Evolutionary conservation across 2,888 invertebrate genomes (phyloP).

Genomic region (Zhuqinia jingwanae): DNA sequence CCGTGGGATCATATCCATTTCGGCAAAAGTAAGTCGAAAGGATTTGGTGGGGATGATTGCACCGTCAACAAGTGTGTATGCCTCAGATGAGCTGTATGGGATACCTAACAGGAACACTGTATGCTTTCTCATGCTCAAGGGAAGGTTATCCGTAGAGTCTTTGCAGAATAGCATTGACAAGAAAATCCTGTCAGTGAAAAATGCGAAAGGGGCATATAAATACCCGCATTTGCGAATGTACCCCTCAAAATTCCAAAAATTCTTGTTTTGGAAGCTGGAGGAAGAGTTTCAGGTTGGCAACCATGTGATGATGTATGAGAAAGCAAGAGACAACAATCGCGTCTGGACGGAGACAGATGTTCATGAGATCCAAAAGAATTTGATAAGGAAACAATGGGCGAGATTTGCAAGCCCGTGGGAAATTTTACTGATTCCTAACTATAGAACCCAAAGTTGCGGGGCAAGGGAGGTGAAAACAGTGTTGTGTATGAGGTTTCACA

Average conservation of each 20-base stretch:
- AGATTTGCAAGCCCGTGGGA: constrained; percentile 74
- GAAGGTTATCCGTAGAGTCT: constrained; percentile 66
- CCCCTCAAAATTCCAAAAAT: constrained; percentile 69
- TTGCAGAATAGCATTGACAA: constrained; percentile 67
- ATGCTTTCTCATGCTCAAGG: constrained; percentile 69
- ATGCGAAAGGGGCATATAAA: constrained; percentile 58
- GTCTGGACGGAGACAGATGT: constrained; percentile 74
- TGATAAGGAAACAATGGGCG: constrained; percentile 74
- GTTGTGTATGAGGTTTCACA: constrained; percentile 66
- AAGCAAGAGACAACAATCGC: constrained; percentile 69
- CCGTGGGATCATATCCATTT: constrained; percentile 57
- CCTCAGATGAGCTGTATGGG: constrained; percentile 73
- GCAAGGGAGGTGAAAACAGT: constrained; percentile 66
- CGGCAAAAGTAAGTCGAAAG: constrained; percentile 65
- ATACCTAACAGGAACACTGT: constrained; percentile 71
- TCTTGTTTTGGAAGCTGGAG: constrained; percentile 72
- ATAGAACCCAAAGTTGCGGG: constrained; percentile 58
- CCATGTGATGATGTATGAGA: constrained; percentile 72
- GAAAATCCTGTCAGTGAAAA: constrained; percentile 63
- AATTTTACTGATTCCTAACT: constrained; percentile 71
- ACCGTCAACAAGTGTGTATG: constrained; percentile 59
- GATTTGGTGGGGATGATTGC: constrained; percentile 67
- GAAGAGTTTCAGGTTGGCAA: constrained; percentile 70
- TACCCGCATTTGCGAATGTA: constrained; percentile 69
- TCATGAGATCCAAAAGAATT: constrained; percentile 69